These are phyloP conservation scores for Pyrocephalus nanus DNA, from an alignment of 2,797 vertebrate genomes.

Conservation along the genomic window DNA sequence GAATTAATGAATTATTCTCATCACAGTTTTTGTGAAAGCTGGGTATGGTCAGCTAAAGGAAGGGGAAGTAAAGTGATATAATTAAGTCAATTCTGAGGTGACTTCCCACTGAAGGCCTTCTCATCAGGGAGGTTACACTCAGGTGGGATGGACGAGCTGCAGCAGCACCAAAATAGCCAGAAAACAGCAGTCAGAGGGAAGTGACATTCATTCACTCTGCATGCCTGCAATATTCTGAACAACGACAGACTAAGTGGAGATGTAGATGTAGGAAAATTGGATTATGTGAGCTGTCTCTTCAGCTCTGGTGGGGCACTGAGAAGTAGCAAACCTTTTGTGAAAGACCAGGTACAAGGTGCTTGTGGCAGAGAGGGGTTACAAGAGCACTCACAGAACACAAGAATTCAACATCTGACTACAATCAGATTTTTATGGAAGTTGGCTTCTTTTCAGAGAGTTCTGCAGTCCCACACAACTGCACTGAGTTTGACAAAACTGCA, in stretches of 20 bases:
- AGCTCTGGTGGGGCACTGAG: not conserved
- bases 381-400: not conserved
- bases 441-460: not conserved
- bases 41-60: not conserved
- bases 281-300: not conserved
- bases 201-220: not conserved
- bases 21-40: not conserved
- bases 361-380: not conserved
- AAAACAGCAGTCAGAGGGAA: not conserved
- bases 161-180: not conserved
- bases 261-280: not conserved
- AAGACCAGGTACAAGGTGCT: not conserved
- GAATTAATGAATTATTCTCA: not conserved
- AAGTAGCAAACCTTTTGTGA: not conserved
- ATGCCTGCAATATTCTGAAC: not conserved
- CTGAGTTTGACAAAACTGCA: not conserved
- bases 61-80: not conserved
- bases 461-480: not conserved
- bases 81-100: not conserved
- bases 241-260: not conserved
- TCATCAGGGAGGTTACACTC: not conserved
- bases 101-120: not conserved
- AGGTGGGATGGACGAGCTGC: not conserved
- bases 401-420: not conserved
- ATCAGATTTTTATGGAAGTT: not conserved